Evolutionary conservation across 2,113 vertebrate genomes (phyloP), one percentile per base, ranked within the genome.

Genomic region (Holacanthus passer): DNA sequence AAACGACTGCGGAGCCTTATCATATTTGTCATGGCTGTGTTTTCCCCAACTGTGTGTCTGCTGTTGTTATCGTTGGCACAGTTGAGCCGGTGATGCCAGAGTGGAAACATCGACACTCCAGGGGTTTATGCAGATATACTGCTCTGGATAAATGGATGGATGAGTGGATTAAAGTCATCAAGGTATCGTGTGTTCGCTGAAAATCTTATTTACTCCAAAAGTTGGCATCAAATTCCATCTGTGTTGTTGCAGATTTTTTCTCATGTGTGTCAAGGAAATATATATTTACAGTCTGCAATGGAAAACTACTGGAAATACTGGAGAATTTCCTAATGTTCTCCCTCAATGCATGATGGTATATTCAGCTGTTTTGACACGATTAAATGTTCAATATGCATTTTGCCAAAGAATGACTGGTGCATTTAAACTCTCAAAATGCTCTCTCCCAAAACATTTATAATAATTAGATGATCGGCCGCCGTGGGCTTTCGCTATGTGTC

Each of bases 1-100:
- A 69, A 53, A 82, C 68, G 39, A 37, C 39, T 76, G 8, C 35
- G 47, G 74, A 9, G 50, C 45, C 41, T 84, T 83, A 86, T 90
- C 71, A 37, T 50, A 58, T 84, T 81, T 58, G 83, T 83, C 69
- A 67, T 1, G 24, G 72, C 4, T 55, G 7, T 62, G 45, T 73
- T 77, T 85, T 53, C 68, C 47, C 66, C 22, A 43, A 29, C 68
- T 56, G 62, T 63, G 62, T 66, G 52, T 77, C 27, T 43, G 69
- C 50, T 41, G 79, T 75, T 75, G 67, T 71, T 78, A 39, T 80
- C 13, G 16, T 47, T 86, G 70, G 79, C 37, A 12, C 22, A 13
- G 69, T 56, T 29, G 7, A 63, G 47, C 45, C 27, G 31, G 24
- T 41, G 39, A 82, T 81, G 65, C 68, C 73, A 75, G 69, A 72